phyloP scores from a whole-genome alignment of 2,797 vertebrate genomes.

The Hozukius guyotensis region DNA sequence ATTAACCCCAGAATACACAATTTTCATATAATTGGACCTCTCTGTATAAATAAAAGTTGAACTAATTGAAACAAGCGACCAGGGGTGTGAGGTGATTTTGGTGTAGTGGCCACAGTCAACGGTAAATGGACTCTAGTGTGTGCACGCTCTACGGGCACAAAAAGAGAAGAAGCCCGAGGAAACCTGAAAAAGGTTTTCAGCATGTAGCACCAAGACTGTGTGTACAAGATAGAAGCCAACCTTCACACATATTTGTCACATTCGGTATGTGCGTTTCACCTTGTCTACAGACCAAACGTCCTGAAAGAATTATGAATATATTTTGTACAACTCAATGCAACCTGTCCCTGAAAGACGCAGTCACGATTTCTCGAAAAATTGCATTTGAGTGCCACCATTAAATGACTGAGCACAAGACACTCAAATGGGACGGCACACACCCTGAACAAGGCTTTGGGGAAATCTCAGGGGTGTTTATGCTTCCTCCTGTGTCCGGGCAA shows the following conservation, averaged over 20 bases:
- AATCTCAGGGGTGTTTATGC: background rate
- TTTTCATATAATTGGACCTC: background rate
- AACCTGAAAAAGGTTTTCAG: background rate
- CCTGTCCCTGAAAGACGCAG: background rate
- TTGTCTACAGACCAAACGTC: background rate
- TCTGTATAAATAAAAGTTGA: background rate
- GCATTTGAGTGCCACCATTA: background rate
- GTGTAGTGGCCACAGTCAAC: background rate
- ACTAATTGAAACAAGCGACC: background rate
- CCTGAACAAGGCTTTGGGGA: background rate
- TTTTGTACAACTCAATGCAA: background rate
- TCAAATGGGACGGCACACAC: background rate
- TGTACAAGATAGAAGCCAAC: background rate
- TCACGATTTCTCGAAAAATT: background rate
- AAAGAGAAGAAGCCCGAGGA: background rate
- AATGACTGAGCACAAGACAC: background rate
- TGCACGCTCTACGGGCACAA: background rate
- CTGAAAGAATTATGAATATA: background rate
- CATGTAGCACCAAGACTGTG: background rate
- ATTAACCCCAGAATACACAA: background rate
- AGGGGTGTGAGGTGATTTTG: background rate
- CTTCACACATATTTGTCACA: background rate
- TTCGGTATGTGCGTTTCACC: background rate
- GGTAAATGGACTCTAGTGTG: background rate
- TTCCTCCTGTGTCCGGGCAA: background rate